Evolutionary conservation across 2,797 vertebrate genomes (phyloP).

Genomic region (Podarcis lilfordi): DNA sequence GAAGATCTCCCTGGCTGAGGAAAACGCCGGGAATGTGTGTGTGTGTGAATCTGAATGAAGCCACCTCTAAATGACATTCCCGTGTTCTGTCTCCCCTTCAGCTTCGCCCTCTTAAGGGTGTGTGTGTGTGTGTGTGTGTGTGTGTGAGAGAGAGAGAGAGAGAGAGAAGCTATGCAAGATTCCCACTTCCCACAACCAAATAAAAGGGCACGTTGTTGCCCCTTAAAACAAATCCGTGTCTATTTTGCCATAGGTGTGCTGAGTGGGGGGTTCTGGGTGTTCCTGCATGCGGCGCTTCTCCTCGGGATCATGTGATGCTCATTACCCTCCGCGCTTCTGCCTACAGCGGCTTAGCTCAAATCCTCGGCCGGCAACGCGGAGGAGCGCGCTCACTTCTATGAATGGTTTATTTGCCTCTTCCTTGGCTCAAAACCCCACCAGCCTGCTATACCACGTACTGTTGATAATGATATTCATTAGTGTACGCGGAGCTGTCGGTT

Average conservation of each 20-base stretch:
- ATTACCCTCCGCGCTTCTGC: background rate
- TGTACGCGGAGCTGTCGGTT: too few species aligned
- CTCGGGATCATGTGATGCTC: background rate
- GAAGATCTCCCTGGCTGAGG: background rate
- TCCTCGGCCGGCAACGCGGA: background rate
- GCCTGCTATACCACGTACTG: background rate
- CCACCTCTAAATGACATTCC: conserved; percentile 69
- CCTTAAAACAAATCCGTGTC: background rate
- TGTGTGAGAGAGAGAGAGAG: too few species aligned
- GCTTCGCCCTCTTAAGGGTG: too few species aligned
- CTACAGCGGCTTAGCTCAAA: background rate
- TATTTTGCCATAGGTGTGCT: too few species aligned
- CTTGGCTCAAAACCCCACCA: background rate
- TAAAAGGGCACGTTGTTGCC: background rate
- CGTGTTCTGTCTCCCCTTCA: background rate
- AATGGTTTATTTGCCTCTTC: background rate
- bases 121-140: too few species aligned
- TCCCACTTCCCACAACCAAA: background rate
- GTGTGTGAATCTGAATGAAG: background rate
- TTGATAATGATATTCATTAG: background rate
- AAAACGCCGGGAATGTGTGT: background rate
- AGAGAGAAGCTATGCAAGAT: background rate
- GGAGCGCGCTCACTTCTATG: background rate
- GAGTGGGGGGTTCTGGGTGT: too few species aligned
- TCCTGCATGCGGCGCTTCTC: background rate